Evolutionary conservation across 2,888 invertebrate species (phyloP), one percentile per base, ranked within the genome.

Genomic region (Eupithecia subumbrata): DNA sequence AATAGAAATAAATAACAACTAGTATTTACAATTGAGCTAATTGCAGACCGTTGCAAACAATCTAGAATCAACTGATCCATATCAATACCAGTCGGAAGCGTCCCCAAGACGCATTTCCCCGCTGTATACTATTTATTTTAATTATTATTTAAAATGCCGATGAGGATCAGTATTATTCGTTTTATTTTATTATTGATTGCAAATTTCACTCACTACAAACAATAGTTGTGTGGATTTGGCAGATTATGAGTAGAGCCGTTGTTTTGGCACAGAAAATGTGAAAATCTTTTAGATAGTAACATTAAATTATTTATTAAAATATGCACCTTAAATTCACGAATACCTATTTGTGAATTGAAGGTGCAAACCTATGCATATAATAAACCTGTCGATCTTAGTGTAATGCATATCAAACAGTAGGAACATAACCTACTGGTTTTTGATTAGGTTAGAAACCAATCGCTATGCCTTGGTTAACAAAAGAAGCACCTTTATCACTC

Each of bases 401-500:
- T 56, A n/a, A 22, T 56, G 56, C 22, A 56, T 22, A 11, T 56
- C 22, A 52, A 52, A 52, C n/a, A 52, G 48, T 45, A 16, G 30
- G 9, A 45, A 5, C 1, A 4, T 1, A 22, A 56, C 11, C 5
- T 56, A 56, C 56, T 22, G 52, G 56, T 11, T 4, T 22, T 56
- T 56, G 56, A 52, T 52, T 52, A n/a, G 22, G n/a, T 9, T 22
- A 52, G n/a, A 22, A 45, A 45, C 18, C 2, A 64, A 64, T 64
- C 8, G 52, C 18, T 18, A 63, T 30, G 8, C 12, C 8, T 64
- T 18, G 18, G 34, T 34, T 34, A 30, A 64, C 64, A 64, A 68
- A 52, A 70, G 56, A 25, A 60, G 8, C 40, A 71, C 12, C 34
- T 52, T 69, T n/a, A 60, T 25, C 34, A 64, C 9, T 64, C 30